Conservation (phyloP, 2,888 invertebrate genomes). For the Diadegma fenestrale region DNA sequence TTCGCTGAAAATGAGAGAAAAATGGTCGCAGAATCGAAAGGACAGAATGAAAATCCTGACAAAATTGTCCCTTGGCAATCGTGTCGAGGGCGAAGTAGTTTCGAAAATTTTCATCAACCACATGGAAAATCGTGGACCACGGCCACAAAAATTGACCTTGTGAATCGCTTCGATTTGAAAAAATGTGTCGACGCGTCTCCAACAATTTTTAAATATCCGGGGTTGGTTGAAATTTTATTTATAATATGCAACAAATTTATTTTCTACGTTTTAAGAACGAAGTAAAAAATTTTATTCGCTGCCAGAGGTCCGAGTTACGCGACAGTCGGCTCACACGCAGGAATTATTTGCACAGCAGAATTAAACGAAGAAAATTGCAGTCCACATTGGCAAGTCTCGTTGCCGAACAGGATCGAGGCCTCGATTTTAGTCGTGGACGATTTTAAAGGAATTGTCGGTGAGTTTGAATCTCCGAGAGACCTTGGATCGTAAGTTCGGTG, state of each 20-base stretch:
- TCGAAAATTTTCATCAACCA: not conserved
- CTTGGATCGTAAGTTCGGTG: not conserved
- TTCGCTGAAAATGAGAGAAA: not conserved
- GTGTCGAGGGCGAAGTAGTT: constrained; percentile 72
- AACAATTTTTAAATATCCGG: constrained; percentile 85
- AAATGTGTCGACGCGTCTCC: constrained; percentile 95
- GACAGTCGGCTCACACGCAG: constrained; percentile 91
- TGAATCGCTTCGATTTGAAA: constrained; percentile 87
- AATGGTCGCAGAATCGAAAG: not conserved
- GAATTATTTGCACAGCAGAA: constrained; percentile 88
- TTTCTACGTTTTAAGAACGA: not conserved
- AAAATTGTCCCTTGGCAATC: constrained; percentile 76
- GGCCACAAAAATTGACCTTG: constrained; percentile 74
- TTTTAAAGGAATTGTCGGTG: constrained; percentile 89
- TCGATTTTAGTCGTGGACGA: constrained; percentile 85
- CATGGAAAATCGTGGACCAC: constrained; percentile 20
- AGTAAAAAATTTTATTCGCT: too few species aligned
- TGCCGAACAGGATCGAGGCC: constrained; percentile 92
- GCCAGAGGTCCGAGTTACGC: constrained; percentile 82
- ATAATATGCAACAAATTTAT: not conserved
- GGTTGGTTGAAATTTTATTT: constrained; percentile 66
- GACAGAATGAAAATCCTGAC: not conserved
- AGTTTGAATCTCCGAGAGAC: constrained; percentile 61
- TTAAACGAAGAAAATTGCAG: constrained; percentile 87
- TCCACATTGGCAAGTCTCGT: constrained; percentile 84